Base-by-base conservation (phyloP, 2,888 invertebrate species). In the Acrocyrtus sp. region DNA sequence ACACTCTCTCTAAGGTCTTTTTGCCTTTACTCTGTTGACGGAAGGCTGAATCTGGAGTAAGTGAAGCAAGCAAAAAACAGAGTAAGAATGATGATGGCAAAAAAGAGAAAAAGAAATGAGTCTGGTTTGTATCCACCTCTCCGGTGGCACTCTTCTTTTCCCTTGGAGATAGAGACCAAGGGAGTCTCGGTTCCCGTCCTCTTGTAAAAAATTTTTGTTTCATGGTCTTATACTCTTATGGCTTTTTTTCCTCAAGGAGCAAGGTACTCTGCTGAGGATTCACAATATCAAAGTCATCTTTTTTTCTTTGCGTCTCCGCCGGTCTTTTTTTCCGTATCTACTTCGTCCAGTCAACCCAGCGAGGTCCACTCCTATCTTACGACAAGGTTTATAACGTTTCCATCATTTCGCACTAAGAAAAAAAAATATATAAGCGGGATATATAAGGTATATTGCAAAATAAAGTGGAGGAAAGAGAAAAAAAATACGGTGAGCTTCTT, bases 171-270 rank as follows among this genome's bases (percentile, higher is more conserved):
- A n/a, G n/a, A n/a, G n/a, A n/a, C n/a, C n/a, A n/a, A n/a, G n/a
- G n/a, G n/a, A n/a, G n/a, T n/a, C n/a, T n/a, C n/a, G n/a, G n/a
- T n/a, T n/a, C n/a, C n/a, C n/a, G n/a, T n/a, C n/a, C n/a, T n/a
- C n/a, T n/a, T n/a, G n/a, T n/a, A n/a, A n/a, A n/a, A n/a, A n/a
- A n/a, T n/a, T n/a, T n/a, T n/a, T 56, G 39, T 48, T 65, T 65
- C 65, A 65, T 65, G 65, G 63, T 63, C 56, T 65, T n/a, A n/a
- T n/a, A n/a, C n/a, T n/a, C n/a, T n/a, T 65, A 56, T 56, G 56
- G 65, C 65, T 65, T 65, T 45, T 65, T 65, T 45, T n/a, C n/a
- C n/a, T n/a, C n/a, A 41, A 27, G 12, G 39, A 56, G 56, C 29
- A 29, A 17, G 50, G 24, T 5, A 47, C 56, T 54, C 47, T n/a